phyloP scores from a whole-genome alignment of 2,888 invertebrate genomes.

The Pseudoips prasinana region DNA sequence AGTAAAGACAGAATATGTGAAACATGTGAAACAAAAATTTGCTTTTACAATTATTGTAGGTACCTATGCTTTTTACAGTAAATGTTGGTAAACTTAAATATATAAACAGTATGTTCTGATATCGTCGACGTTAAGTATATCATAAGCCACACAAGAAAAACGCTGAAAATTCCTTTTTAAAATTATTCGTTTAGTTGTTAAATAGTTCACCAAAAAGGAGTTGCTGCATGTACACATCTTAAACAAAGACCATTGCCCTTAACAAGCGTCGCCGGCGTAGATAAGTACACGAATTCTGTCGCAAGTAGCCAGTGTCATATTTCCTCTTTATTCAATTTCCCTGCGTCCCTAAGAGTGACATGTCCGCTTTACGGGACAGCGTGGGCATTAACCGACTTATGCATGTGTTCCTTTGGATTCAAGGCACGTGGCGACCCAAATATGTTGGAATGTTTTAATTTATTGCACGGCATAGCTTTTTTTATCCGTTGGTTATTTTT shows the following conservation, averaged over 20 bases:
- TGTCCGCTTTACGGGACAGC: slow-evolving; percentile 53
- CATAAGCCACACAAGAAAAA: no score
- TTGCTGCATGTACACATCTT: no score
- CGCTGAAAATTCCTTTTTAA: no score
- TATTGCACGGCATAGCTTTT: slow-evolving; percentile 4
- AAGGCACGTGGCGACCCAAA: slow-evolving; percentile 35
- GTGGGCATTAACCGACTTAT: slow-evolving; percentile 52
- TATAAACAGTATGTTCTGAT: no score
- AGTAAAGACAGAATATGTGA: no score
- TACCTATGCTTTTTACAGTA: no score
- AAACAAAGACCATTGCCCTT: slow-evolving; percentile 41
- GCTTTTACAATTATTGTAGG: no score
- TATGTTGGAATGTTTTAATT: slow-evolving; percentile 21
- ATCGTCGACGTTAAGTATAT: no score
- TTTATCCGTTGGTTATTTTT: background rate
- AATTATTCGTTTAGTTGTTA: no score
- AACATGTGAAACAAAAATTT: no score
- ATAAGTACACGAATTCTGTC: slow-evolving; percentile 37
- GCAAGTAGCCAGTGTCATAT: slow-evolving; percentile 63
- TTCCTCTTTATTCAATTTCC: slow-evolving; percentile 73
- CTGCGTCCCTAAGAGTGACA: slow-evolving; percentile 53
- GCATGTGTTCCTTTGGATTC: slow-evolving; percentile 22
- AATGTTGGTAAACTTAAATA: no score
- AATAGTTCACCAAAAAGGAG: no score
- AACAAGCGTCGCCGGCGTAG: slow-evolving; percentile 15